Conservation (phyloP, 2,797 vertebrate species). For the Lithobates pipiens region DNA sequence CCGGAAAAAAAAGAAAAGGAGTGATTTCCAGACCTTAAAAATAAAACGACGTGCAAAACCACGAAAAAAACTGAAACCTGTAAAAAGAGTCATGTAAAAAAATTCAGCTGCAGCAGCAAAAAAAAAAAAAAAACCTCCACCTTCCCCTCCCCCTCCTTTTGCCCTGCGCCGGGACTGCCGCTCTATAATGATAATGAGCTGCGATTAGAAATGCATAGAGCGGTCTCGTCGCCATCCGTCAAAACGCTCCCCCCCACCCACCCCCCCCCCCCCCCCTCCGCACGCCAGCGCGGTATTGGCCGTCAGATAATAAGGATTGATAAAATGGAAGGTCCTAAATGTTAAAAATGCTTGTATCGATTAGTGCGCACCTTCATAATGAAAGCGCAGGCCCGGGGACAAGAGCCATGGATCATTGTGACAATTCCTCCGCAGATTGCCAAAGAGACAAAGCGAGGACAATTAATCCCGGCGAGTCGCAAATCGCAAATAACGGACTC, state of each 20-base stretch:
- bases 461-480: constrained; percentile 89
- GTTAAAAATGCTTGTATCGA: constrained; percentile 86
- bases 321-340: constrained; percentile 81
- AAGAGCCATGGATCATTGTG: constrained; percentile 84
- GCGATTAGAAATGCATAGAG: constrained; percentile 91
- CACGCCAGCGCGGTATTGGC: constrained; percentile 78
- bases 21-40: too few species aligned
- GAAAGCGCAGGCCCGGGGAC: constrained; percentile 80
- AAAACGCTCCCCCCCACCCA: constrained; percentile 74
- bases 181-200: constrained; percentile 84
- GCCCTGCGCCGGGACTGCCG: constrained; percentile 64
- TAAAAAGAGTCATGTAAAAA: too few species aligned
- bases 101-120: not conserved
- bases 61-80: too few species aligned
- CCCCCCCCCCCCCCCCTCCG: constrained; percentile 75
- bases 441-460: constrained; percentile 83
- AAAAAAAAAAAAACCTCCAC: not conserved
- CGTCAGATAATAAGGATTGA: constrained; percentile 89
- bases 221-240: constrained; percentile 75
- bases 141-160: constrained; percentile 60
- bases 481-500: constrained; percentile 84
- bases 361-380: constrained; percentile 83
- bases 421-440: constrained; percentile 79
- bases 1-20: too few species aligned
- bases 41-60: too few species aligned